These are phyloP conservation scores for Rhogogaster chlorosoma DNA, from an alignment of 2,888 invertebrate genomes.

Conservation along the genomic window DNA sequence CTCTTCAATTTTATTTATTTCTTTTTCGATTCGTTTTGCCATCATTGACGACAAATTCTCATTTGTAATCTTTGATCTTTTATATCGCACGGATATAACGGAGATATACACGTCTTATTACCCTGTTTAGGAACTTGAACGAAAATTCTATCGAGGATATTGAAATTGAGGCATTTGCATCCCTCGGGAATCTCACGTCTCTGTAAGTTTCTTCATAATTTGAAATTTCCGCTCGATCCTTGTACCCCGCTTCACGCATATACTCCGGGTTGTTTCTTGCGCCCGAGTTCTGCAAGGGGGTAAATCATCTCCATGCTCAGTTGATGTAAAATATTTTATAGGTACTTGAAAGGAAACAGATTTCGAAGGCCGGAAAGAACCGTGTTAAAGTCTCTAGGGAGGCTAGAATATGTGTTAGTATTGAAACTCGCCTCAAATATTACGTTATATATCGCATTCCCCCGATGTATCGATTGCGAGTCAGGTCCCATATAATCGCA, in stretches of 20 bases:
- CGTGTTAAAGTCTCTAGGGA: conserved; percentile 75
- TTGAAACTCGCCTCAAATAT: conserved; percentile 4
- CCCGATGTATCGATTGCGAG: background rate
- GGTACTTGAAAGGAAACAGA: conserved; percentile 70
- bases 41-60: background rate
- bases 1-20: background rate
- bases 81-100: background rate
- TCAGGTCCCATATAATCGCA: conserved; percentile 63
- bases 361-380: conserved; percentile 75
- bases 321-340: conserved; percentile 56
- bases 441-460: background rate
- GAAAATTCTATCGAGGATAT: conserved; percentile 77
- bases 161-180: conserved; percentile 76
- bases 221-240: background rate
- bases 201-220: conserved; percentile 73
- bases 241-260: background rate
- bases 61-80: background rate
- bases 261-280: background rate
- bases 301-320: background rate
- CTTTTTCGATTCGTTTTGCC: background rate
- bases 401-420: conserved; percentile 79
- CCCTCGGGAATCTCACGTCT: conserved; percentile 77
- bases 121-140: conserved; percentile 76
- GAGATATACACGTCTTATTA: background rate
- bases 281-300: background rate